Evolutionary conservation across 2,888 invertebrate species (phyloP), one percentile per base, ranked within the genome.

Genomic region (Catocala nupta): DNA sequence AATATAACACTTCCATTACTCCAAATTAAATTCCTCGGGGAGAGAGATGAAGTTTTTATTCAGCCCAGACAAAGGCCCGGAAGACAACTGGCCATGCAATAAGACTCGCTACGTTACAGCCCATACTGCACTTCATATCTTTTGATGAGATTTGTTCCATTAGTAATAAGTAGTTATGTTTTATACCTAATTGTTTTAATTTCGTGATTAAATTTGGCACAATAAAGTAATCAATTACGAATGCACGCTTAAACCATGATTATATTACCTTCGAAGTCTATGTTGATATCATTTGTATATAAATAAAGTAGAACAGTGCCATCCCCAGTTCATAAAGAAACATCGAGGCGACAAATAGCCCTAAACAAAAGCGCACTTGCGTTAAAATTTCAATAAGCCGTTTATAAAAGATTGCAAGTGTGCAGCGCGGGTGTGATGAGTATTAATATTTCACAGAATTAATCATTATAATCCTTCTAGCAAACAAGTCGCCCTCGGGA

Each of bases 1-100:
- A 94, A 93, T 94, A 93, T 93, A 94, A 94, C 94, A 94, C 93
- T 93, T 93, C 94, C 94, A 94, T 93, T 93, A 94, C 92, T 92
- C 87, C 89, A 93, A 93, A 94, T 94, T 93, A 94, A 94, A 94
- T 94, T 94, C 94, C 93, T 91, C 81, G 87, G 94, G 93, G 93
- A 92, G 91, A 80, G 91, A 89, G 88, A 93, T 92, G 90, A 92
- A 92, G 92, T 93, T 94, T 93, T 94, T 93, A 92, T 93, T 88
- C 86, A 73, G 83, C 80, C 72, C 88, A 89, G 88, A 91, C 88
- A 90, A 92, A 89, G 85, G 82, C 81, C 68, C 77, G 81, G 80
- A 90, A 89, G 88, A 86, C 85, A 84, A 82, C 86, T 87, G 87
- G 74, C 78, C 86, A 80, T 84, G 81, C 78, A 80, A 78, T 85